phyloP scores from a whole-genome alignment of 2,797 vertebrate species.

The Lagocephalus sceleratus region DNA sequence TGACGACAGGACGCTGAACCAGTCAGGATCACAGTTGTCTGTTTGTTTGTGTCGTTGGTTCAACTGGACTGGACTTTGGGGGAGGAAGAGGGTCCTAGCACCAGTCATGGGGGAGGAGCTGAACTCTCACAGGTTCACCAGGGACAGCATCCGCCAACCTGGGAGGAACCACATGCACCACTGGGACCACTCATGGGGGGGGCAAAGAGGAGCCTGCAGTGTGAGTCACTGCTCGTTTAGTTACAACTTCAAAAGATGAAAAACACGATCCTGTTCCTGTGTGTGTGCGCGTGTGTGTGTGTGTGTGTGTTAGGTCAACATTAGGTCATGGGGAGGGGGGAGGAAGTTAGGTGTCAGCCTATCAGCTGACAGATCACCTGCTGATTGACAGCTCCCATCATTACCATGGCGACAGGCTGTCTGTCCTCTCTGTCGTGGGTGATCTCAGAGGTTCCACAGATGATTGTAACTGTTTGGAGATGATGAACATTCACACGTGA shows the following conservation, averaged over 20 bases:
- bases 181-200: not conserved
- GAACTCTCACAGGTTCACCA: too few relatives aligned
- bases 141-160: too few relatives aligned
- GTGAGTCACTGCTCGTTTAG: not conserved
- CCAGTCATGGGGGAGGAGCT: too few relatives aligned
- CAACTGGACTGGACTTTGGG: too few relatives aligned
- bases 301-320: slow-evolving; percentile 19
- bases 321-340: not conserved
- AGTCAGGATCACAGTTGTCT: too few relatives aligned
- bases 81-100: too few relatives aligned
- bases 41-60: too few relatives aligned
- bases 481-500: not conserved
- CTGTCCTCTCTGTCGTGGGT: not conserved
- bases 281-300: not conserved
- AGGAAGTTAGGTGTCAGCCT: slow-evolving; percentile 20
- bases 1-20: too few relatives aligned
- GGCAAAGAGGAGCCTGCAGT: not conserved
- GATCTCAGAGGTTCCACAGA: not conserved
- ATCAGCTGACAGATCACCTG: slow-evolving; percentile 41
- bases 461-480: too few relatives aligned
- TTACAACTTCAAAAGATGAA: not conserved
- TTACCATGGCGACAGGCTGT: slow-evolving; percentile 24
- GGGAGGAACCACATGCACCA: too few relatives aligned
- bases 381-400: slow-evolving; percentile 37
- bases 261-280: not conserved